Evolutionary conservation across 1,140 invertebrate species (phyloP).

Genomic region (Ceratosolen solmsi): DNA sequence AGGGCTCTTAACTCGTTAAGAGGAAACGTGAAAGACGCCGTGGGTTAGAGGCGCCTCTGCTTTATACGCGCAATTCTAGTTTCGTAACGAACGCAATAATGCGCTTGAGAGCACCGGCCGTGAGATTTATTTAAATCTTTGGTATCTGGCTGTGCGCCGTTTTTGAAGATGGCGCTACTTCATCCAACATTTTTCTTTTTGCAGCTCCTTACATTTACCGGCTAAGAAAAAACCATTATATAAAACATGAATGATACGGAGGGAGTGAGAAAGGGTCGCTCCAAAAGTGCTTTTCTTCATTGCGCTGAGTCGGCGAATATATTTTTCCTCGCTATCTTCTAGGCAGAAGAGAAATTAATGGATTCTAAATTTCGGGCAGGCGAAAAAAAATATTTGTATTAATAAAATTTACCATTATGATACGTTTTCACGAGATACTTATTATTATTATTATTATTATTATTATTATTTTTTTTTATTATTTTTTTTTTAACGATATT

Average conservation of each 20-base stretch:
- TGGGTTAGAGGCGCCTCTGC: constrained; percentile 37
- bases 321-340: background rate
- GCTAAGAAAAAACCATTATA: background rate
- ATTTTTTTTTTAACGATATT: too few species aligned
- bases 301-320: constrained; percentile 16
- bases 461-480: too few species aligned
- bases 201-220: too few species aligned
- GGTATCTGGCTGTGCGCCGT: background rate
- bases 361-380: background rate
- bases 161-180: background rate
- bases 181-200: too few species aligned
- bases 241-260: constrained; percentile 10
- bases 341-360: background rate
- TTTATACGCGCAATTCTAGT: constrained; percentile 28
- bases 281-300: constrained; percentile 17
- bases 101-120: constrained; percentile 45
- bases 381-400: background rate
- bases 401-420: background rate
- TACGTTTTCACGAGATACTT: too few species aligned
- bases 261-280: background rate
- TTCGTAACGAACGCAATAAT: constrained; percentile 57
- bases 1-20: constrained; percentile 59
- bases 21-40: constrained; percentile 55
- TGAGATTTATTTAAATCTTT: constrained; percentile 47
- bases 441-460: too few species aligned